phyloP scores from a whole-genome alignment of 2,888 invertebrate genomes.

The Tenthredo mesomela region DNA sequence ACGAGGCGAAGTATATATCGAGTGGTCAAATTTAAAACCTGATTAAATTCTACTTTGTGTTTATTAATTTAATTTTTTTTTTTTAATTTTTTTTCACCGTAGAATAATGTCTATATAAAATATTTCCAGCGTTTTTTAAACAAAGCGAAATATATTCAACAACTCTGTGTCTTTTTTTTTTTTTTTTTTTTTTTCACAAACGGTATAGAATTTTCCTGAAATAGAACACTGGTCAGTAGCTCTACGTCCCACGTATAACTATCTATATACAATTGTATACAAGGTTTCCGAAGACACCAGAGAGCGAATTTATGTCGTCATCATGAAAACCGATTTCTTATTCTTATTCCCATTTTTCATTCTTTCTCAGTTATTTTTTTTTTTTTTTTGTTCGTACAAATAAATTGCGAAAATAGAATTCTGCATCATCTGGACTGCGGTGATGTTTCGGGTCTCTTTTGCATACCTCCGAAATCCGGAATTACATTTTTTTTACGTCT shows the following conservation, averaged over 20 bases:
- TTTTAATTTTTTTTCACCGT: neutral
- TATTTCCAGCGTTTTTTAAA: neutral
- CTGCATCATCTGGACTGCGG: neutral
- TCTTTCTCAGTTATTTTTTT: neutral
- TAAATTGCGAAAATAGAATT: conserved; percentile 12
- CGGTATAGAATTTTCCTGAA: conserved; percentile 32
- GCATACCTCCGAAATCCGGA: neutral
- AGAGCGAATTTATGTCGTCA: conserved; percentile 20
- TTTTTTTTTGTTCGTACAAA: neutral
- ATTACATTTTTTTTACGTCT: neutral
- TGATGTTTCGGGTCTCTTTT: too few species aligned
- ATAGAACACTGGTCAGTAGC: conserved; percentile 36
- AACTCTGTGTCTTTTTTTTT: neutral
- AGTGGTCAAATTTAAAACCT: neutral
- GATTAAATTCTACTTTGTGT: neutral
- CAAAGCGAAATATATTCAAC: neutral
- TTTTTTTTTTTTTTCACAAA: conserved; percentile 18
- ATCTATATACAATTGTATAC: conserved; percentile 49
- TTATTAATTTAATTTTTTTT: neutral
- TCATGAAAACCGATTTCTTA: neutral
- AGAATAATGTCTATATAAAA: neutral
- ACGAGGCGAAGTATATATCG: neutral
- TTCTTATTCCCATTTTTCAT: neutral
- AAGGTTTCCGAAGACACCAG: conserved; percentile 33
- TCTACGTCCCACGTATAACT: conserved; percentile 32